Conservation (phyloP, 2,113 vertebrate genomes). For the Capreolus pygargus region DNA sequence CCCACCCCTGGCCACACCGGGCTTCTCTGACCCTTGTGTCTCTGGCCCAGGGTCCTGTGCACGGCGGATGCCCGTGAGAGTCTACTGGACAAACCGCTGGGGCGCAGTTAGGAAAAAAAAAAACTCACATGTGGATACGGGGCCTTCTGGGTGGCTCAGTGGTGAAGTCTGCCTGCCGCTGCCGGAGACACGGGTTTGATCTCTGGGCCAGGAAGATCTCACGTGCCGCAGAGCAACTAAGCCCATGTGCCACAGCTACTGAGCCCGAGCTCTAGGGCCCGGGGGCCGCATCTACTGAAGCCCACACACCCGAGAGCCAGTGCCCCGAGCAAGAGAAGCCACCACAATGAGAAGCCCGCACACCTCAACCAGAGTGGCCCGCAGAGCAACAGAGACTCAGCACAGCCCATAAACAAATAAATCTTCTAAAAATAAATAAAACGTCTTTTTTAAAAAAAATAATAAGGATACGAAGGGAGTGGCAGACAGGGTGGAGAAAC, state of each 20-base stretch:
- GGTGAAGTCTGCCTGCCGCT: not conserved
- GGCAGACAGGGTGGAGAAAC: not conserved
- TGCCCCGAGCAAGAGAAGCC: not conserved
- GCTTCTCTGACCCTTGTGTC: not conserved
- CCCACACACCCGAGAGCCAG: not conserved
- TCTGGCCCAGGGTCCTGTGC: not conserved
- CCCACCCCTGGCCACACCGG: not conserved
- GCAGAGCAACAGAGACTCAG: not conserved
- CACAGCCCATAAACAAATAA: not conserved
- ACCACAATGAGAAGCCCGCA: not conserved
- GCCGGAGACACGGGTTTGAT: rapidly evolving
- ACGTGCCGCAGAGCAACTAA: not conserved
- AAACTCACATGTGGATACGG: not conserved
- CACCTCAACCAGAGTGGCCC: not conserved
- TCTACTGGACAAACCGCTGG: not conserved
- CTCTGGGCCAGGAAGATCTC: not conserved
- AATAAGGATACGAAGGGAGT: not conserved
- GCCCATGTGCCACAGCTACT: rapidly evolving
- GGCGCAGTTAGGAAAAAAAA: not conserved
- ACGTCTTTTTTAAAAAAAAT: not conserved
- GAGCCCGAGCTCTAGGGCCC: not conserved
- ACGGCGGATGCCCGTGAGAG: not conserved
- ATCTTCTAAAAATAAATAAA: not conserved
- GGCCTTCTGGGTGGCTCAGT: not conserved
- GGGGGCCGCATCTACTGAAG: not conserved